A percentile compares a stretch with the other conserved stretches of the same genome.
Evolutionary conservation across 2,797 vertebrate species (phyloP).

Genomic region (Ptychobarbus kaznakovi): DNA sequence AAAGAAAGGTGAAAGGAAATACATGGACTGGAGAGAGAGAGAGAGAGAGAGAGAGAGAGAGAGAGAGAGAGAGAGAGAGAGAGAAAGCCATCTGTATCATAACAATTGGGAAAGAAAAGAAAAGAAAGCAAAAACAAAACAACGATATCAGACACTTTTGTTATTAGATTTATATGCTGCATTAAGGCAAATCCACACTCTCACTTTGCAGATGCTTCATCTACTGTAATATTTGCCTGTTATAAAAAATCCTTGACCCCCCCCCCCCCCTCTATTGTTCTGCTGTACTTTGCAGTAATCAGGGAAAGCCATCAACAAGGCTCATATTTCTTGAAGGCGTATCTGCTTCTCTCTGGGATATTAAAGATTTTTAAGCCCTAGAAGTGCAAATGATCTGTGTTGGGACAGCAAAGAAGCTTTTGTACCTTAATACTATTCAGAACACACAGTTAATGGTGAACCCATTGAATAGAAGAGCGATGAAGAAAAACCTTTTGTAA

Average conservation of each 20-base stretch:
- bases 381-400: constrained; percentile 49
- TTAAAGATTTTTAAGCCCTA: constrained; percentile 55
- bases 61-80: constrained; percentile 23
- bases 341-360: constrained; percentile 56
- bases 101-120: constrained; percentile 50
- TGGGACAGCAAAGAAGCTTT: constrained; percentile 38
- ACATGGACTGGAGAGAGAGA: not conserved
- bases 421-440: constrained; percentile 35
- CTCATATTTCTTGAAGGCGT: constrained; percentile 59
- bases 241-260: constrained; percentile 52
- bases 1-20: not conserved
- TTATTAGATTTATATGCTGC: constrained; percentile 46
- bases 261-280: constrained; percentile 46
- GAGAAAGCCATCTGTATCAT: constrained; percentile 28
- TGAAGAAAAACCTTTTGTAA: constrained; percentile 43
- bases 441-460: constrained; percentile 35
- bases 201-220: constrained; percentile 49
- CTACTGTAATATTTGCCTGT: constrained; percentile 56
- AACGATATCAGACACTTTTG: constrained; percentile 47
- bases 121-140: constrained; percentile 45
- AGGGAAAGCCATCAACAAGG: constrained; percentile 56
- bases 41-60: not conserved
- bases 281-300: constrained; percentile 59
- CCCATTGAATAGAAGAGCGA: constrained; percentile 21
- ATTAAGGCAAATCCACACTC: constrained; percentile 46